phyloP scores from a whole-genome alignment of 2,888 invertebrate genomes.

The Nasonia oneida region DNA sequence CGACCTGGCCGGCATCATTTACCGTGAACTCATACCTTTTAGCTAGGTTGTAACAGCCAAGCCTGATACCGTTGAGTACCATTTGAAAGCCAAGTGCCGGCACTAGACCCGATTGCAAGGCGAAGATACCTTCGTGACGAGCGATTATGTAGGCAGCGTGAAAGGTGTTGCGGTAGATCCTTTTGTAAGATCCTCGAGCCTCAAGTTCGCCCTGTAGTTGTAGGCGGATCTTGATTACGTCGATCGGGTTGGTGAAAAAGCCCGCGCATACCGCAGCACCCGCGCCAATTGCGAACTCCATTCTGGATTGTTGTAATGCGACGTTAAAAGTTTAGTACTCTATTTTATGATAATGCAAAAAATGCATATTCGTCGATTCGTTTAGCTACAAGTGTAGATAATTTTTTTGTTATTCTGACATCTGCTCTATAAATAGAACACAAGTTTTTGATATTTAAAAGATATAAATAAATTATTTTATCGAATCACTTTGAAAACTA shows the following conservation, averaged over 20 bases:
- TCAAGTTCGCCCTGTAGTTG: slow-evolving; percentile 94
- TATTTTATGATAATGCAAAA: no score
- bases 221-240: slow-evolving; percentile 94
- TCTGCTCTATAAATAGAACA: no score
- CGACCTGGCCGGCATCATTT: slow-evolving; percentile 83
- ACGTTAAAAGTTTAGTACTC: no score
- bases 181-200: slow-evolving; percentile 86
- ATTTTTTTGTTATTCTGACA: no score
- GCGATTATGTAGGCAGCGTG: slow-evolving; percentile 90
- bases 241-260: slow-evolving; percentile 93
- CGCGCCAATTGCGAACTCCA: slow-evolving; percentile 89
- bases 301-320: not conserved
- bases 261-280: slow-evolving; percentile 90
- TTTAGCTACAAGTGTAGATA: no score
- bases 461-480: no score
- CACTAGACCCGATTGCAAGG: slow-evolving; percentile 89
- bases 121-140: slow-evolving; percentile 88
- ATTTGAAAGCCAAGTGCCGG: slow-evolving; percentile 94
- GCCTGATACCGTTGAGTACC: slow-evolving; percentile 90
- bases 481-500: no score
- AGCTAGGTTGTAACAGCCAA: slow-evolving; percentile 81
- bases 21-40: slow-evolving; percentile 78
- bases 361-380: no score
- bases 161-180: slow-evolving; percentile 87
- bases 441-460: no score